These are phyloP conservation scores for Sula dactylatra DNA, from an alignment of 2,113 vertebrate species.

Conservation along the genomic window DNA sequence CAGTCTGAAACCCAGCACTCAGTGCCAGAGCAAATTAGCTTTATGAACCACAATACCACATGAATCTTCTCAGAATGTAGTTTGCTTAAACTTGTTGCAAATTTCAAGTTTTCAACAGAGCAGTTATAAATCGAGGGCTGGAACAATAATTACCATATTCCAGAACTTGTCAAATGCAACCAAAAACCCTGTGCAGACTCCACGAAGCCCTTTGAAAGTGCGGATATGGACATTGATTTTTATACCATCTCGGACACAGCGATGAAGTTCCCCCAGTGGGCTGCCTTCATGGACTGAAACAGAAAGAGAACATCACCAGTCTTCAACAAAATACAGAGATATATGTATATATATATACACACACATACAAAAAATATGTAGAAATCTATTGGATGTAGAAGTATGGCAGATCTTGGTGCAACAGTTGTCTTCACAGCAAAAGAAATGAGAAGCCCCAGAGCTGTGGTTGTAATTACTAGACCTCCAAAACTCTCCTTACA, in stretches of 20 bases:
- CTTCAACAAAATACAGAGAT: neutral
- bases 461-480: neutral
- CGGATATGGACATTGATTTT: conserved; percentile 93
- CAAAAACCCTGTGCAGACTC: conserved; percentile 93
- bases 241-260: conserved; percentile 88
- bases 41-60: neutral
- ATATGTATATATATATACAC: neutral
- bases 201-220: conserved; percentile 94
- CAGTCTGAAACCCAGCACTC: neutral
- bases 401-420: neutral
- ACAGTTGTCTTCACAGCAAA: neutral
- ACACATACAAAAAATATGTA: rapidly evolving
- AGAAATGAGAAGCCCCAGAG: neutral
- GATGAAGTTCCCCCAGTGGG: conserved; percentile 90
- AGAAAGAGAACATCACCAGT: neutral
- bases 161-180: conserved; percentile 98
- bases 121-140: neutral
- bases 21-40: neutral
- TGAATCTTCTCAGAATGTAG: neutral
- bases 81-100: neutral
- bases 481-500: neutral
- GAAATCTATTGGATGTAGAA: neutral
- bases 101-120: neutral
- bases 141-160: conserved; percentile 87
- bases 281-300: conserved; percentile 88